phyloP scores from a whole-genome alignment of 2,113 vertebrate species.

The Macquaria australasica region DNA sequence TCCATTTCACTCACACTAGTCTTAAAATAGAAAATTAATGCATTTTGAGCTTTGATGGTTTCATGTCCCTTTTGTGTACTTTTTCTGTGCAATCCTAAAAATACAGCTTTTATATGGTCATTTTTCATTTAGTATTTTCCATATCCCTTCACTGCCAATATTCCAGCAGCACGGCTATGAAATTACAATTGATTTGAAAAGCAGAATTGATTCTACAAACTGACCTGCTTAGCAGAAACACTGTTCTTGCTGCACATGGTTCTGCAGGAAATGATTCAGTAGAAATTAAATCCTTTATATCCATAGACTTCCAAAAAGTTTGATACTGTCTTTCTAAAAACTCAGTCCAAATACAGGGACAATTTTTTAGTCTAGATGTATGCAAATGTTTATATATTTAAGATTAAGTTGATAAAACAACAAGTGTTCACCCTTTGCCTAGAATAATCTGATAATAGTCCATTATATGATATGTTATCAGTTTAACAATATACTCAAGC shows the following conservation, averaged over 20 bases:
- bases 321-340: background rate
- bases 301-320: background rate
- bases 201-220: background rate
- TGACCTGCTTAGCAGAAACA: background rate
- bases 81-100: background rate
- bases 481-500: background rate
- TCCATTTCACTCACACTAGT: background rate
- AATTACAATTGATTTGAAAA: conserved; percentile 4
- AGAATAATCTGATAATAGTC: background rate
- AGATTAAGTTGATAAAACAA: background rate
- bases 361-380: background rate
- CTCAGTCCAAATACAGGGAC: background rate
- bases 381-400: background rate
- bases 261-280: background rate
- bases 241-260: background rate
- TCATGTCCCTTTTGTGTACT: background rate
- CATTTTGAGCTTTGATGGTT: background rate
- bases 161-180: background rate
- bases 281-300: background rate
- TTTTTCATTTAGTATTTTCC: background rate
- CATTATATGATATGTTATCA: background rate
- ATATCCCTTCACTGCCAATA: background rate
- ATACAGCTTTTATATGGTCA: too few relatives aligned
- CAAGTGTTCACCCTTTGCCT: too few relatives aligned
- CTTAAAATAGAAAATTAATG: background rate